Evolutionary conservation across 1,140 invertebrate genomes (phyloP).

Genomic region (Nephotettix cincticeps): DNA sequence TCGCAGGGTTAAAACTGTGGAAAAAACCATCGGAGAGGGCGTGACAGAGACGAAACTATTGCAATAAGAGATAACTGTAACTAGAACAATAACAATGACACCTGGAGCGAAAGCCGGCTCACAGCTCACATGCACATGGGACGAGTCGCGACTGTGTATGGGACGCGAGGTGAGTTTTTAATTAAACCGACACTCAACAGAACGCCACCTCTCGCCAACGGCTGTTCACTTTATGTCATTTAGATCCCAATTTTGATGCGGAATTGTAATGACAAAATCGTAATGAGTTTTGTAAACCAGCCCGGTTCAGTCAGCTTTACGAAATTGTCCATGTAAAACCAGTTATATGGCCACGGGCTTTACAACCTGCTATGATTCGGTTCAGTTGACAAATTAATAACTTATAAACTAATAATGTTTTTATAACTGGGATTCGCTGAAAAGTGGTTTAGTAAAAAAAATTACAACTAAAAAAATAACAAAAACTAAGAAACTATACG

Average conservation of each 20-base stretch:
- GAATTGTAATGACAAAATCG: neutral
- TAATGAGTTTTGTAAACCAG: neutral
- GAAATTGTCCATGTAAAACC: too few relatives aligned
- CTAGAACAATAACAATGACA: neutral
- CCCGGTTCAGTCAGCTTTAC: too few relatives aligned
- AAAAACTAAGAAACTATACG: too few relatives aligned
- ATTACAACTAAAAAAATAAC: too few relatives aligned
- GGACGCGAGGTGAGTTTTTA: neutral
- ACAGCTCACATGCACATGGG: neutral
- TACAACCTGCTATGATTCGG: too few relatives aligned
- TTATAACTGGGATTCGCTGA: too few relatives aligned
- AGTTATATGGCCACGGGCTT: too few relatives aligned
- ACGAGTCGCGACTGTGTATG: neutral
- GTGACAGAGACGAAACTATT: neutral
- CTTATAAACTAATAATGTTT: too few relatives aligned
- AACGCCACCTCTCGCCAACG: neutral
- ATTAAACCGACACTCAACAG: conserved; percentile 1
- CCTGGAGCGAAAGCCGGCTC: neutral
- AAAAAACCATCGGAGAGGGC: neutral
- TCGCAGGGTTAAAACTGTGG: neutral
- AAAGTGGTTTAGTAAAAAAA: too few relatives aligned
- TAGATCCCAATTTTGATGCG: conserved; percentile 7
- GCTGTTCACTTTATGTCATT: neutral
- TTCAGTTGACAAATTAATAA: too few relatives aligned
- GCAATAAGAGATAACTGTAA: neutral